Evolutionary conservation across 2,797 vertebrate species (phyloP).

Genomic region (Sandelia bainsii): DNA sequence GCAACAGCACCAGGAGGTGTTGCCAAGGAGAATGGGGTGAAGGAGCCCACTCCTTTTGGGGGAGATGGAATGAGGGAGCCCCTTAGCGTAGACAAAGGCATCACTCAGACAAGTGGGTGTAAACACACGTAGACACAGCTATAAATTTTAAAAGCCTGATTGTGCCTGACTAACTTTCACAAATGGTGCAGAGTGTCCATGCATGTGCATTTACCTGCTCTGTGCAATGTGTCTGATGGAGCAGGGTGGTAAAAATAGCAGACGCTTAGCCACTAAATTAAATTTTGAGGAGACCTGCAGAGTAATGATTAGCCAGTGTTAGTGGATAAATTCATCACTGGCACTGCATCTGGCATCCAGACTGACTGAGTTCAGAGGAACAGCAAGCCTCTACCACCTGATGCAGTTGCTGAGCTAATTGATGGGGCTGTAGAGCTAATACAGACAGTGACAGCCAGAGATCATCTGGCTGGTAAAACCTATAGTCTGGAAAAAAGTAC

Average conservation of each 20-base stretch:
- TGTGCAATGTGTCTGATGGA: slow-evolving; percentile 27
- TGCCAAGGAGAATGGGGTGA: slow-evolving; percentile 88
- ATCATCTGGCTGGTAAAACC: slow-evolving; percentile 23
- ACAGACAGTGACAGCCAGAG: slow-evolving; percentile 15
- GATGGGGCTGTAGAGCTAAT: slow-evolving; percentile 41
- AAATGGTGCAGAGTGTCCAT: not conserved
- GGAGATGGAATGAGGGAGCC: slow-evolving; percentile 88
- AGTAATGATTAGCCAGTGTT: slow-evolving; percentile 40
- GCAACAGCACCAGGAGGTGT: slow-evolving; percentile 71
- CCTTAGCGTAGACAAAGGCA: slow-evolving; percentile 90
- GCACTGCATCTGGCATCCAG: slow-evolving; percentile 44
- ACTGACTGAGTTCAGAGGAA: slow-evolving; percentile 47
- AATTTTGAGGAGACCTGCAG: slow-evolving; percentile 48
- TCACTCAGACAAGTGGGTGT: slow-evolving; percentile 93
- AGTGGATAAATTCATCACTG: slow-evolving; percentile 44
- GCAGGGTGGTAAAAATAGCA: slow-evolving; percentile 50
- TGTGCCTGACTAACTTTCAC: no score
- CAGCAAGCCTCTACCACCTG: slow-evolving; percentile 31
- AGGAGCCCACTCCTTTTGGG: slow-evolving; percentile 82
- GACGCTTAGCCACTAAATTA: slow-evolving; percentile 40
- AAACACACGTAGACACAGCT: slow-evolving; percentile 18
- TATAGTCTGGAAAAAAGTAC: not conserved
- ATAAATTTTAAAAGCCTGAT: not conserved
- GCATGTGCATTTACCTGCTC: not conserved
- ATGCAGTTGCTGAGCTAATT: slow-evolving; percentile 35